These are phyloP conservation scores for Bugula neritina DNA, from an alignment of 2,888 invertebrate genomes.

Conservation along the genomic window DNA sequence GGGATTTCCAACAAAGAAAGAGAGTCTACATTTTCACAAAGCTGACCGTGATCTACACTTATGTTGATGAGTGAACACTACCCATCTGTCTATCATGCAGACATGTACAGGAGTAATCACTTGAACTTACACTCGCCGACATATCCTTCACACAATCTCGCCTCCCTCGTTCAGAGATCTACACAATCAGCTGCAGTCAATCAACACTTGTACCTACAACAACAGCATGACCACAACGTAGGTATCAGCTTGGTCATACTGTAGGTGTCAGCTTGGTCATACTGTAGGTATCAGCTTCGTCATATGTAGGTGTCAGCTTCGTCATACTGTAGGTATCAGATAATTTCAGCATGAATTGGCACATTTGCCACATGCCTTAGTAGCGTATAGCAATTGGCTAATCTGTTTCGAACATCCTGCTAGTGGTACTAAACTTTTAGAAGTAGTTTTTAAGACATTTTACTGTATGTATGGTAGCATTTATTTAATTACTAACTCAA, in stretches of 20 bases:
- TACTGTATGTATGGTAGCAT: no score
- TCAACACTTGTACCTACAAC: background rate
- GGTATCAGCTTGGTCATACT: background rate
- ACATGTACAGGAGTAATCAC: constrained; percentile 7
- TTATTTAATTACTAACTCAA: no score
- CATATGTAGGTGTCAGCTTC: no score
- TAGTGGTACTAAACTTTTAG: no score
- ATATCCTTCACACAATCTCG: background rate
- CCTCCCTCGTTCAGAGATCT: background rate
- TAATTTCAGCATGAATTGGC: no score
- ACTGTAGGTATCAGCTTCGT: background rate
- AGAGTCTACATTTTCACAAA: no score
- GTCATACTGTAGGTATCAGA: no score
- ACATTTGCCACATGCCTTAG: no score
- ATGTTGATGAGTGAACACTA: constrained; percentile 16
- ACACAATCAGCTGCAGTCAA: background rate
- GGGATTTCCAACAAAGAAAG: background rate
- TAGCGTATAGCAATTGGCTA: no score
- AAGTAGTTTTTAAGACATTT: no score
- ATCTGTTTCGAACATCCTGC: no score
- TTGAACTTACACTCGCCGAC: background rate
- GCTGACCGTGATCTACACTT: background rate
- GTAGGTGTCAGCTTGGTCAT: background rate
- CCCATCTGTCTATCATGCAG: constrained; percentile 5
- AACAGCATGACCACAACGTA: background rate